Conservation (phyloP, 2,113 vertebrate species). For the Passer domesticus region DNA sequence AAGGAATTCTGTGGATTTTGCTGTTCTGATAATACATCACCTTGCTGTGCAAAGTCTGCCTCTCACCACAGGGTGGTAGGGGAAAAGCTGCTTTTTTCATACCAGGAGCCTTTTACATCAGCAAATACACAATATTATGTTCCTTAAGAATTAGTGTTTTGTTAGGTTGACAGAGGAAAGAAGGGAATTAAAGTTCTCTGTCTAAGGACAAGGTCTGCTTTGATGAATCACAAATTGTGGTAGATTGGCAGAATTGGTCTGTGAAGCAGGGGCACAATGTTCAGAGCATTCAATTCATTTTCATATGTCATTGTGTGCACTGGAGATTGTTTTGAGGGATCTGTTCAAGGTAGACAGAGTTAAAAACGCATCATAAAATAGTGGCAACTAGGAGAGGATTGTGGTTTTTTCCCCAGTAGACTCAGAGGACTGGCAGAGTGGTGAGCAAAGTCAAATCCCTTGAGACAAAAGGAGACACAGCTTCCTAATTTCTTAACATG, state of each 20-base stretch:
- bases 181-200: background rate
- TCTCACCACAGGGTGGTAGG: background rate
- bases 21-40: constrained; percentile 43
- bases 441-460: background rate
- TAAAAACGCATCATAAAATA: constrained; percentile 16
- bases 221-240: background rate
- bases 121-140: background rate
- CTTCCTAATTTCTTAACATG: background rate
- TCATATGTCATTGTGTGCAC: background rate
- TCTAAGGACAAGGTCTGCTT: background rate
- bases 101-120: background rate
- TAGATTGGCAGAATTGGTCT: background rate
- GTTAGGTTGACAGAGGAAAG: background rate
- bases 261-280: background rate
- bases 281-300: background rate
- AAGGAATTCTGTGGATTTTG: constrained; percentile 6
- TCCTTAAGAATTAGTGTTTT: constrained; percentile 13
- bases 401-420: background rate
- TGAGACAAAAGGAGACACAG: background rate
- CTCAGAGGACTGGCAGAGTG: background rate
- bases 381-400: background rate
- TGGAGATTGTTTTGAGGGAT: background rate
- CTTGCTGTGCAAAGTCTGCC: constrained; percentile 24
- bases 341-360: background rate
- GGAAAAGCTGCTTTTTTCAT: constrained; percentile 37